Evolutionary conservation across 2,797 vertebrate species (phyloP), one percentile per base, ranked within the genome.

Genomic region (Scyliorhinus canicula): DNA sequence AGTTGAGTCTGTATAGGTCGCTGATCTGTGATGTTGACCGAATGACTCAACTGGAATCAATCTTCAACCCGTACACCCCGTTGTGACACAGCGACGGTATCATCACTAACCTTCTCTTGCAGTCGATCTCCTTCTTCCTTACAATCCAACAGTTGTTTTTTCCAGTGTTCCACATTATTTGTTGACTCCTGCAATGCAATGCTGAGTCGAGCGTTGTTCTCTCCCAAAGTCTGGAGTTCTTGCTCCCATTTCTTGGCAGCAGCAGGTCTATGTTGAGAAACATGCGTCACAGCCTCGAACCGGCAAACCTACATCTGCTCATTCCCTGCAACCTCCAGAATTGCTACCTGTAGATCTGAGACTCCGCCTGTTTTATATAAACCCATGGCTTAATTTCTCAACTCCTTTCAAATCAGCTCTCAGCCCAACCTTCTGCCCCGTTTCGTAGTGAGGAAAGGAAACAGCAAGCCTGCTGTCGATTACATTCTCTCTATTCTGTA

Each of bases 221-320:
- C 99, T 95, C 97, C 97, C 96, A 99, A 97, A 0, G 98, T 97
- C 97, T 99, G 98, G 95, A 99, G 97, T 96, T 99, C 99, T 0
- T 98, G 97, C 97, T 99, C 99, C 98, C 98, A 98, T 96, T 99
- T 99, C 97, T 99, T 99, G 95, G 98, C 97, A 0, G 98, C 99
- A 97, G 97, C 97, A 24, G 98, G 98, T 95, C 98, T 99, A 96
- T 93, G 95, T 96, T 8, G 90, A 44, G 31, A 90, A 90, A 55
- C 47, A 74, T 31, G n/a, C 47, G 44, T 26, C 19, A 82, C 77
- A 21, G 19, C 16, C 19, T 82, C 77, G 5, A 1, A 21, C 44
- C 44, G 4, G 19, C 77, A 40, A 44, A 0, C n/a, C 44, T 28
- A 71, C 67, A 12, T 74, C 31, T n/a, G 35, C 71, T 74, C 40